phyloP scores from a whole-genome alignment of 2,888 invertebrate genomes.

The Serripes groenlandicus region DNA sequence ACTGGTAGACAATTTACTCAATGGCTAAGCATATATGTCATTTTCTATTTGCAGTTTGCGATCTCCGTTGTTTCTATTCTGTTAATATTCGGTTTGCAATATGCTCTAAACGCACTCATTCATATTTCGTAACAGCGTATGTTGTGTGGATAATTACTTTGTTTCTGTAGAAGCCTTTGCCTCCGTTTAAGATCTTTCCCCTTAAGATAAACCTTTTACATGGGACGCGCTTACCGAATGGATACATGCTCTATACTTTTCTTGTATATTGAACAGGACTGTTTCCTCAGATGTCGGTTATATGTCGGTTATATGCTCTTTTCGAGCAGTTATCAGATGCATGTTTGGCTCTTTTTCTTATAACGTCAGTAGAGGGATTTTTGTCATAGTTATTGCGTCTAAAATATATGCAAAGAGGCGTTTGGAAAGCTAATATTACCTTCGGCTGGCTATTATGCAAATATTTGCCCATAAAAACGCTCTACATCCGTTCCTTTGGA shows the following conservation, averaged over 20 bases:
- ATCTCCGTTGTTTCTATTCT: not conserved
- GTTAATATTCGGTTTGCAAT: not conserved
- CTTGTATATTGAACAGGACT: conserved; percentile 8
- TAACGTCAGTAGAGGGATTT: not conserved
- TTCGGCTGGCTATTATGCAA: conserved; percentile 26
- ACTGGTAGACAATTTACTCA: too few species aligned
- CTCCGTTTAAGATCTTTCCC: not conserved
- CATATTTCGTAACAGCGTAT: not conserved
- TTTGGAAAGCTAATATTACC: conserved; percentile 24
- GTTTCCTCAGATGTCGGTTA: too few species aligned
- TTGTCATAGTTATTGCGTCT: not conserved
- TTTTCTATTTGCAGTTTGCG: not conserved
- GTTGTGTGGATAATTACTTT: not conserved
- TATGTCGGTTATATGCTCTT: not conserved
- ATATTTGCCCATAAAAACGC: not conserved
- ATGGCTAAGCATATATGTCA: too few species aligned
- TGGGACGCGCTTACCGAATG: not conserved
- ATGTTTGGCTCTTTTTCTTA: conserved; percentile 12
- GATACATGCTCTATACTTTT: not conserved
- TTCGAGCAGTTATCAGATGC: not conserved
- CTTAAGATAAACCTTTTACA: not conserved
- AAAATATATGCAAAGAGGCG: conserved; percentile 20
- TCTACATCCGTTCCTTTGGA: conserved; percentile 5
- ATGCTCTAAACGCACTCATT: conserved; percentile 1
- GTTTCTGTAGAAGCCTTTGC: not conserved